phyloP scores from a whole-genome alignment of 2,797 vertebrate species.

The Tiaroga cobitis region DNA sequence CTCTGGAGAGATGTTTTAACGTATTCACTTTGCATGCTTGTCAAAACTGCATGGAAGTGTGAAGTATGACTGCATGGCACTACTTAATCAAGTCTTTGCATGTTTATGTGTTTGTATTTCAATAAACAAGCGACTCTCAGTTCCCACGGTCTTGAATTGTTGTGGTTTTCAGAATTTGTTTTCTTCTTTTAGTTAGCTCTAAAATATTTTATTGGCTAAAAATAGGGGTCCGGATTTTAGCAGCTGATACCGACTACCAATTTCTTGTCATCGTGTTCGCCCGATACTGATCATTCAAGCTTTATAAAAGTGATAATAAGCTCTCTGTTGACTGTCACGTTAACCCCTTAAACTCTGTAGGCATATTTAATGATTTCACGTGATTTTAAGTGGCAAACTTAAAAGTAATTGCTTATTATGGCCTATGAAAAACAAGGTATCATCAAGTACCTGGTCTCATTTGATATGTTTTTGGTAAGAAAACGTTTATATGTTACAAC shows the following conservation, averaged over 20 bases:
- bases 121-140: conserved; percentile 55
- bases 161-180: neutral
- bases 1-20: conserved; percentile 38
- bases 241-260: neutral
- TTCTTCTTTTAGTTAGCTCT: neutral
- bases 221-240: neutral
- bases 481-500: neutral
- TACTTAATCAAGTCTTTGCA: conserved; percentile 60
- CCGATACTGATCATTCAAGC: neutral
- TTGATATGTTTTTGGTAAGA: neutral
- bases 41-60: conserved; percentile 38
- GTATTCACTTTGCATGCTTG: conserved; percentile 39
- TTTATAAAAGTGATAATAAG: neutral
- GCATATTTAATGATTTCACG: neutral
- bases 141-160: neutral
- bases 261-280: neutral
- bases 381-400: neutral
- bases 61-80: conserved; percentile 67
- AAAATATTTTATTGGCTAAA: neutral
- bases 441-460: neutral
- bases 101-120: conserved; percentile 59
- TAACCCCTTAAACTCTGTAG: neutral
- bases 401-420: neutral
- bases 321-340: neutral
- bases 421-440: neutral